phyloP scores from a whole-genome alignment of 2,113 vertebrate genomes.

The Amphilophus citrinellus region DNA sequence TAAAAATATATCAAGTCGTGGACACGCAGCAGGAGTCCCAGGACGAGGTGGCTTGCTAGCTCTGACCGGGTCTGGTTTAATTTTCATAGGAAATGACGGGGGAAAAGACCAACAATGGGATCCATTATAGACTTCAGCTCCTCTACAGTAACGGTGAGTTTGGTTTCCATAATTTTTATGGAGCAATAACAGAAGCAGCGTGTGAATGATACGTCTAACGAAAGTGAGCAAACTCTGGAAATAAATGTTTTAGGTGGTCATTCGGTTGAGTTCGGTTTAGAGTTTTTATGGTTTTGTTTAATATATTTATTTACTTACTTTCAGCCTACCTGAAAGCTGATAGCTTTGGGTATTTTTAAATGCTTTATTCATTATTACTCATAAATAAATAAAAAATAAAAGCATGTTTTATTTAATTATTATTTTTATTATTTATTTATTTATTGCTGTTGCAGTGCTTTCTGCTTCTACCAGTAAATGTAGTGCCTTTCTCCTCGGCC shows the following conservation, averaged over 20 bases:
- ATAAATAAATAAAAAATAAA: neutral
- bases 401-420: neutral
- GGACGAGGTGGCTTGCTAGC: constrained; percentile 42
- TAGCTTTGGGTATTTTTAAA: neutral
- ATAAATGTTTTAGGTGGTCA: constrained; percentile 29
- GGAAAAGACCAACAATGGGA: constrained; percentile 99
- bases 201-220: constrained; percentile 33
- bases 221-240: constrained; percentile 32
- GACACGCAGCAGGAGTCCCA: constrained; percentile 52
- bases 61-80: constrained; percentile 68
- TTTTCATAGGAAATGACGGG: constrained; percentile 93
- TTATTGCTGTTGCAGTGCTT: neutral
- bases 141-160: constrained; percentile 97
- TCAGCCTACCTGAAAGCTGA: neutral
- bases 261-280: neutral
- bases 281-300: neutral
- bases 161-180: constrained; percentile 46
- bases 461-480: neutral
- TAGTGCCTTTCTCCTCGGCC: neutral
- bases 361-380: neutral
- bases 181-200: constrained; percentile 44
- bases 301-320: neutral
- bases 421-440: neutral
- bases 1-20: constrained; percentile 34
- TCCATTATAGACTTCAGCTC: constrained; percentile 97